Percentiles rank a stretch among this genome's conserved stretches.
These are phyloP conservation scores for Cyphomyrus discorhynchus DNA, from an alignment of 2,113 vertebrate genomes.

Conservation along the genomic window DNA sequence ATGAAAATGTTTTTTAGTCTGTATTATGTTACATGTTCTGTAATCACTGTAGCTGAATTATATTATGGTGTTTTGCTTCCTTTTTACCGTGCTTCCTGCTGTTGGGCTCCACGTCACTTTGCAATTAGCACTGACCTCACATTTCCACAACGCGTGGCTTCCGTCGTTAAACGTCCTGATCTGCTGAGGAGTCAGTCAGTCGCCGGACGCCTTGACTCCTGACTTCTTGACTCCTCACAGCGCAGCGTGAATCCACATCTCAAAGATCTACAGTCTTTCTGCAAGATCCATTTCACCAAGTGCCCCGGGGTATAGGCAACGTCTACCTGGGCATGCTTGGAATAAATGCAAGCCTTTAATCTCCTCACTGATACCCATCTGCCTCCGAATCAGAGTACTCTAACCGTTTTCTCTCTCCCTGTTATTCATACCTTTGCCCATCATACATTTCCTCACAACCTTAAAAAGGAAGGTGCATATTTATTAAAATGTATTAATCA, in stretches of 20 bases:
- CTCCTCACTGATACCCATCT: background rate
- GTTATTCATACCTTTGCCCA: background rate
- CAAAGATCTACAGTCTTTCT: background rate
- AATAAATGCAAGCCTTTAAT: background rate
- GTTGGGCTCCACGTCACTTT: background rate
- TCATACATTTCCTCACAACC: constrained; percentile 28
- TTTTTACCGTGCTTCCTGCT: background rate
- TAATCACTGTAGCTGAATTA: constrained; percentile 23
- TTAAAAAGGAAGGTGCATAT: constrained; percentile 36
- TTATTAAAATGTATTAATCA: constrained; percentile 50
- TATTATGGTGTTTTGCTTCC: constrained; percentile 9
- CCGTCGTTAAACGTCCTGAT: background rate
- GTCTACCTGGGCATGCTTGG: background rate
- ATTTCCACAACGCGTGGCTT: background rate
- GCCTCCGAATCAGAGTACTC: background rate
- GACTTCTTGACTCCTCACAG: background rate
- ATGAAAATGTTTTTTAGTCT: background rate
- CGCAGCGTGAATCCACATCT: background rate
- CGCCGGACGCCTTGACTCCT: background rate
- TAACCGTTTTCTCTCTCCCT: background rate
- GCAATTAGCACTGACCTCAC: background rate
- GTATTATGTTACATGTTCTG: constrained; percentile 17
- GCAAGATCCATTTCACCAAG: constrained; percentile 8
- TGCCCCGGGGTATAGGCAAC: background rate
- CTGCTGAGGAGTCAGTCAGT: background rate